phyloP scores from a whole-genome alignment of 2,797 vertebrate species.

The Danio kyathit region DNA sequence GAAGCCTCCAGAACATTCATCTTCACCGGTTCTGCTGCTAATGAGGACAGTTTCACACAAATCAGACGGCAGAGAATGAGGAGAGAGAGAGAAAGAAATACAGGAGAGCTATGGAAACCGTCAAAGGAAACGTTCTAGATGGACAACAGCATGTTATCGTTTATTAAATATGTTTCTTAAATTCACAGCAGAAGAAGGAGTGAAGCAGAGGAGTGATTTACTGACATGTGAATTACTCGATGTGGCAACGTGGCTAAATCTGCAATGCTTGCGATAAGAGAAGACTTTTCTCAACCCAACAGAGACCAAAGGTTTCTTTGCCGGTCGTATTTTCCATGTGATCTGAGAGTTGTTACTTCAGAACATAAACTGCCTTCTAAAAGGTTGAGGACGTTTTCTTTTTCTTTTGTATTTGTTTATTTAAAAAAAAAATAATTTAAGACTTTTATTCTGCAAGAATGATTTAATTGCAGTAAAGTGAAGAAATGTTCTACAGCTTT shows the following conservation, averaged over 20 bases:
- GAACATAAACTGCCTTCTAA: background rate
- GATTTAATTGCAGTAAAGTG: background rate
- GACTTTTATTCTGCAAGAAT: background rate
- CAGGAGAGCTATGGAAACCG: constrained; percentile 7
- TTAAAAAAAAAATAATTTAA: background rate
- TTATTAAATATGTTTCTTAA: background rate
- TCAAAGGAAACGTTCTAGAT: background rate
- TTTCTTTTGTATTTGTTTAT: background rate
- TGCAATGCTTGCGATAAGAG: constrained; percentile 18
- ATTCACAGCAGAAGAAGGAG: background rate
- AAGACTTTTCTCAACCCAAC: constrained; percentile 47
- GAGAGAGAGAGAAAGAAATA: constrained; percentile 12
- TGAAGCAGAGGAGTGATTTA: constrained; percentile 7
- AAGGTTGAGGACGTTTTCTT: background rate
- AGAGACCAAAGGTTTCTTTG: constrained; percentile 77
- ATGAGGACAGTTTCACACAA: constrained; percentile 41
- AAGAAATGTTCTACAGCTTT: no score
- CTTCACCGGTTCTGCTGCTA: constrained; percentile 73
- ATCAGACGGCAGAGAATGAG: constrained; percentile 40
- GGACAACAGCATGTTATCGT: background rate
- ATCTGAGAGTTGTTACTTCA: background rate
- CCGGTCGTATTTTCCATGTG: constrained; percentile 50
- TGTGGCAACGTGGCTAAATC: constrained; percentile 9
- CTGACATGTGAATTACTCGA: background rate
- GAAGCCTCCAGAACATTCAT: constrained; percentile 82